Conservation (phyloP, 2,888 invertebrate species). For the Drosophila paracracens region DNA sequence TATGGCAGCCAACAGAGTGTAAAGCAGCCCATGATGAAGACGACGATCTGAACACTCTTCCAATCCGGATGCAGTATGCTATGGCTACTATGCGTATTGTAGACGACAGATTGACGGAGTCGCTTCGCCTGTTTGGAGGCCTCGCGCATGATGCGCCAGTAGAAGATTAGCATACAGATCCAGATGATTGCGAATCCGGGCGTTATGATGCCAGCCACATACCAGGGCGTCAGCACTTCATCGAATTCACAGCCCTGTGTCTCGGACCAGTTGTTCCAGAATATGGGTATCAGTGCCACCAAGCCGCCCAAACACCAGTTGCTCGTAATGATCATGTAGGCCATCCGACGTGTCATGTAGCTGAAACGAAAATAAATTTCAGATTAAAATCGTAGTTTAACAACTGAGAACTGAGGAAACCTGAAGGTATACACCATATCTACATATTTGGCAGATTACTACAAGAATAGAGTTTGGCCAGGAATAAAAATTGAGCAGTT, state of each 20-base stretch:
- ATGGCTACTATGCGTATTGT: constrained; percentile 85
- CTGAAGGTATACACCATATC: background rate
- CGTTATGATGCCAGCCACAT: constrained; percentile 86
- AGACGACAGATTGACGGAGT: constrained; percentile 87
- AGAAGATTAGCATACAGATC: constrained; percentile 90
- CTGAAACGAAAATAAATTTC: constrained; percentile 48
- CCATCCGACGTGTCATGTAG: constrained; percentile 90
- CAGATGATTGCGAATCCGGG: constrained; percentile 91
- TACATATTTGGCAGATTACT: background rate
- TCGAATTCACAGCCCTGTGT: constrained; percentile 89
- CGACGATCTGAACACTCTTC: constrained; percentile 92
- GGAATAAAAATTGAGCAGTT: background rate
- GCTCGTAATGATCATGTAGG: constrained; percentile 87
- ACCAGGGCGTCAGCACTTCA: constrained; percentile 86
- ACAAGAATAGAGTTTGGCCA: background rate
- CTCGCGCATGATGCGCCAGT: constrained; percentile 92
- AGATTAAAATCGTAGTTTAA: background rate
- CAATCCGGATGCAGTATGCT: constrained; percentile 86
- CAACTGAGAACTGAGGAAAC: background rate
- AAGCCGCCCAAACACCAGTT: constrained; percentile 89
- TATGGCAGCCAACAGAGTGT: constrained; percentile 93
- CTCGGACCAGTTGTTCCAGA: constrained; percentile 91
- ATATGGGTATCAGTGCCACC: constrained; percentile 89
- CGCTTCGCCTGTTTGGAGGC: constrained; percentile 90
- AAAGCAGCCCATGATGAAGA: constrained; percentile 92